These are phyloP conservation scores for Orientallactaga bullata DNA, from an alignment of 2,113 vertebrate genomes.

Conservation along the genomic window DNA sequence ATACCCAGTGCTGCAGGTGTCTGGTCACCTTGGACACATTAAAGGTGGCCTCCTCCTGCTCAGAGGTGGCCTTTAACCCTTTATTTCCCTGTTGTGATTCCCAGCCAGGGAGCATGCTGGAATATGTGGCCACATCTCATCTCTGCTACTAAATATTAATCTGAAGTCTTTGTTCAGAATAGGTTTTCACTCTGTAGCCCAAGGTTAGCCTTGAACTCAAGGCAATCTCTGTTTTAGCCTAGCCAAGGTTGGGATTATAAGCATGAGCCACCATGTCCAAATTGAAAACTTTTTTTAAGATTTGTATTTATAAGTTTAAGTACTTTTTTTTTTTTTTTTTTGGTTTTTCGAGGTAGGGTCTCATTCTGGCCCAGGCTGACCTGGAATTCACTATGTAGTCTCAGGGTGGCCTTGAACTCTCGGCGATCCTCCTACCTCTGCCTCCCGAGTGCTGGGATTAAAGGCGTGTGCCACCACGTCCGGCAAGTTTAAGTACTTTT, in stretches of 20 bases:
- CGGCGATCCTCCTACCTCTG: too few species aligned
- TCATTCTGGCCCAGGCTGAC: too few species aligned
- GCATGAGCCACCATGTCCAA: neutral
- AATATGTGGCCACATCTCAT: neutral
- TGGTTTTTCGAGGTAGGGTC: too few species aligned
- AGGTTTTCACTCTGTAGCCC: neutral
- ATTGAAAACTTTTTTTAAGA: neutral
- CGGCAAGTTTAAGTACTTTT: neutral
- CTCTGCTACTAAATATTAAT: neutral
- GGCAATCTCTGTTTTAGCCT: neutral
- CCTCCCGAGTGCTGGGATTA: too few species aligned
- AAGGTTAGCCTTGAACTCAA: neutral
- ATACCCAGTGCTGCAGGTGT: neutral
- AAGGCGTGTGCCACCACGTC: too few species aligned
- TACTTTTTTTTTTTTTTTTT: too few species aligned
- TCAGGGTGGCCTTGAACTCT: too few species aligned
- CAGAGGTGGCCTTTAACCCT: neutral
- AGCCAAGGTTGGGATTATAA: neutral
- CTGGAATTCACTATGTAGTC: too few species aligned
- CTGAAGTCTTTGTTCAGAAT: neutral
- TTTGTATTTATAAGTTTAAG: too few species aligned
- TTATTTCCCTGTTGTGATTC: neutral
- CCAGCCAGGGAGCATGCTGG: neutral
- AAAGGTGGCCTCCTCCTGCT: neutral
- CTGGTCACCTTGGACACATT: too few species aligned